Percentiles rank a stretch among this genome's conserved stretches.
phyloP scores from a whole-genome alignment of 2,888 invertebrate genomes.

The Chrysina gloriosa region DNA sequence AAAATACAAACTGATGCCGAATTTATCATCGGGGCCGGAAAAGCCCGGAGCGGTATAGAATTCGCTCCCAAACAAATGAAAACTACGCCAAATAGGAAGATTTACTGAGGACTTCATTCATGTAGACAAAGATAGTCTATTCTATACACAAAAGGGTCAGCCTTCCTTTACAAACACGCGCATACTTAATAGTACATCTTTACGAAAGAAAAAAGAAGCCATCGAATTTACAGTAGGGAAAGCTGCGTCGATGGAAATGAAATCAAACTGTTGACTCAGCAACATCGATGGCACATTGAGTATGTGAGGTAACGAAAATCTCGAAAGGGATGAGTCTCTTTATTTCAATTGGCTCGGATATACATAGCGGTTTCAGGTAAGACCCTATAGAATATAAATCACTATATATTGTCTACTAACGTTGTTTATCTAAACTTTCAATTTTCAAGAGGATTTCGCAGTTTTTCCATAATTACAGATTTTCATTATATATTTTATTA shows the following conservation, averaged over 20 bases:
- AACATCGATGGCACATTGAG: constrained; percentile 3
- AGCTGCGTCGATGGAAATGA: constrained; percentile 12
- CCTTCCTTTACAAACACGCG: neutral
- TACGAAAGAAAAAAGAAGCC: neutral
- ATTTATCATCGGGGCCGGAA: neutral
- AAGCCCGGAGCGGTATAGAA: constrained; percentile 3
- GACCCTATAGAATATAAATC: neutral
- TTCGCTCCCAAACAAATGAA: constrained; percentile 25
- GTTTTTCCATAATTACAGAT: too few relatives aligned
- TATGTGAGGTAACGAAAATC: constrained; percentile 2
- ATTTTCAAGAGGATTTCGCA: too few relatives aligned
- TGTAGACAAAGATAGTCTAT: neutral
- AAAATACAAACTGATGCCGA: neutral
- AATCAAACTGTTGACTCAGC: constrained; percentile 27
- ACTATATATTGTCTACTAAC: neutral
- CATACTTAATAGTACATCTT: neutral
- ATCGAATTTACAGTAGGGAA: constrained; percentile 2
- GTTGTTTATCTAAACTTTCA: neutral
- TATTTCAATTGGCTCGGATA: constrained; percentile 8
- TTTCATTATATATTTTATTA: too few relatives aligned
- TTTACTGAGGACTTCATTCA: neutral
- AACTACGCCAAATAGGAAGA: neutral
- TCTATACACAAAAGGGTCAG: constrained; percentile 2
- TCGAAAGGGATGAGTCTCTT: constrained; percentile 9
- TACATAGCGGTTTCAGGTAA: neutral